Evolutionary conservation across 2,888 invertebrate species (phyloP).

Genomic region (Pteria penguin): DNA sequence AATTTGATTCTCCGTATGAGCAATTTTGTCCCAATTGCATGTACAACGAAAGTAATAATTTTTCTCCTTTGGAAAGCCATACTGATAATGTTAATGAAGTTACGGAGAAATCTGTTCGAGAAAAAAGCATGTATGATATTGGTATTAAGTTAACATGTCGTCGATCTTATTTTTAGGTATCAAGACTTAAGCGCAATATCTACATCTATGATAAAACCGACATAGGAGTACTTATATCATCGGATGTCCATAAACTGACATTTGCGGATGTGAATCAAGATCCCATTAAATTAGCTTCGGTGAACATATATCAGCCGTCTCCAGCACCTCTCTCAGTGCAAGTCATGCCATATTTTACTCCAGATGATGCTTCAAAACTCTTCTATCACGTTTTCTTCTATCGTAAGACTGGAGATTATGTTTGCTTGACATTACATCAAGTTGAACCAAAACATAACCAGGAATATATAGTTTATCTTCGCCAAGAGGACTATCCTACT

Average conservation of each 20-base stretch:
- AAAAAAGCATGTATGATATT: too few relatives aligned
- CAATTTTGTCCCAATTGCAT: too few relatives aligned
- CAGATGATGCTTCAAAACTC: conserved; percentile 57
- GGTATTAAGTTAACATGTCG: too few relatives aligned
- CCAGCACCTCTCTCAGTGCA: background rate
- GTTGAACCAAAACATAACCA: conserved; percentile 2
- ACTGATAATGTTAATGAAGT: too few relatives aligned
- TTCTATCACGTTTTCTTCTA: conserved; percentile 58
- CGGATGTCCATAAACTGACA: conserved; percentile 29
- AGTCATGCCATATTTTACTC: conserved; percentile 27
- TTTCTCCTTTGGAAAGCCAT: too few relatives aligned
- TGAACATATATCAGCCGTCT: conserved; percentile 28
- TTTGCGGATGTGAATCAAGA: conserved; percentile 9
- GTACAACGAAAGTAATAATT: too few relatives aligned
- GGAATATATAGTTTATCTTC: conserved; percentile 35
- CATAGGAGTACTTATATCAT: conserved; percentile 22
- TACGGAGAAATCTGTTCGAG: too few relatives aligned
- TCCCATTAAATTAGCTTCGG: background rate
- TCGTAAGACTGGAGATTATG: conserved; percentile 45
- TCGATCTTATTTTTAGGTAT: conserved; percentile 34
- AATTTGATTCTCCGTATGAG: too few relatives aligned
- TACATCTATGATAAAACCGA: conserved; percentile 17
- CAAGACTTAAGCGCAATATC: conserved; percentile 26
- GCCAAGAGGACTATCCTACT: conserved; percentile 28
- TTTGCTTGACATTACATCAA: conserved; percentile 44